Evolutionary conservation across 2,888 invertebrate genomes (phyloP).

Genomic region (Nasonovia ribisnigri): DNA sequence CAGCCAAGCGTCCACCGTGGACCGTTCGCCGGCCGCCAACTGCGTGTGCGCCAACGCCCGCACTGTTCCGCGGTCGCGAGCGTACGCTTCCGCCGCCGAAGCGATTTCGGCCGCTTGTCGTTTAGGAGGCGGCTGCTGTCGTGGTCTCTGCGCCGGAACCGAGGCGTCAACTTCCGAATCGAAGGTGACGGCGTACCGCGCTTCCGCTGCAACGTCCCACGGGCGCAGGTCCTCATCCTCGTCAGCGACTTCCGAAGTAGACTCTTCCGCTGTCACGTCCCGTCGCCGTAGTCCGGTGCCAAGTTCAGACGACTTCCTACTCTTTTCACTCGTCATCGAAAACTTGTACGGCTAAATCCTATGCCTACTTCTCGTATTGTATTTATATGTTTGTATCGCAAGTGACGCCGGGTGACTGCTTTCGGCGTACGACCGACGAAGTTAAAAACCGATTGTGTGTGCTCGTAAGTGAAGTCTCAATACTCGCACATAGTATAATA

Average conservation of each 20-base stretch:
- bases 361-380: not conserved
- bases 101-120: not conserved
- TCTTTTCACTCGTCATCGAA: not conserved
- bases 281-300: not conserved
- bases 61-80: constrained; percentile 20
- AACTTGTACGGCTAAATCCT: not conserved
- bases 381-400: not conserved
- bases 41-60: not conserved
- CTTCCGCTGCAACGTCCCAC: not conserved
- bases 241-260: not conserved
- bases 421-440: not conserved
- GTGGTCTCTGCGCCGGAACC: not conserved
- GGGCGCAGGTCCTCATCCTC: not conserved
- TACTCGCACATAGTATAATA: not conserved
- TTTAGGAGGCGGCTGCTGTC: not conserved
- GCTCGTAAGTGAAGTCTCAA: not conserved
- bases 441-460: not conserved
- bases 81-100: not conserved
- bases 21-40: not conserved
- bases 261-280: not conserved
- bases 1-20: constrained; percentile 28
- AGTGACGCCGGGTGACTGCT: not conserved
- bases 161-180: not conserved
- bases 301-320: not conserved
- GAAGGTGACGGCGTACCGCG: not conserved